Conservation (phyloP, 2,113 vertebrate genomes). For the Ivindomyrus marchei region DNA sequence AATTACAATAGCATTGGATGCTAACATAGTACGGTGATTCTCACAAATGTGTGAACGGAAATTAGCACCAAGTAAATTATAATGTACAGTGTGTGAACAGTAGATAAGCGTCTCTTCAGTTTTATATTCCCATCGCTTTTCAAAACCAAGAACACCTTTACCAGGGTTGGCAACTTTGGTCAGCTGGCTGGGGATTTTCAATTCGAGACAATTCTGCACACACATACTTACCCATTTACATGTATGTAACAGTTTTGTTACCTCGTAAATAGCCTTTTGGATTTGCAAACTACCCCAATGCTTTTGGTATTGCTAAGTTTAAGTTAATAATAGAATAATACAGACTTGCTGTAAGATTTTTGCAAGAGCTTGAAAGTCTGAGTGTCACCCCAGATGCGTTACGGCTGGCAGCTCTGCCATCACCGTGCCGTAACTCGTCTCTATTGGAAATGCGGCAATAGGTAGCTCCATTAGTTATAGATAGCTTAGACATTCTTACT, state of each 20-base stretch:
- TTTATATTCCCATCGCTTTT: no score
- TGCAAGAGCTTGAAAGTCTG: background rate
- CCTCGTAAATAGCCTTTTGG: background rate
- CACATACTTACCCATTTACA: background rate
- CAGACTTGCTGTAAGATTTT: background rate
- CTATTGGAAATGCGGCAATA: background rate
- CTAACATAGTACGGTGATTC: background rate
- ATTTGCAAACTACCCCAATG: background rate
- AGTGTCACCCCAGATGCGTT: background rate
- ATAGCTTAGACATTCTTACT: background rate
- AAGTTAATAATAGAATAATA: background rate
- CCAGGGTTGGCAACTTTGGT: background rate
- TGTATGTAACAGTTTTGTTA: background rate
- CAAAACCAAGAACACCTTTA: no score
- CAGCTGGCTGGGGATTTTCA: background rate
- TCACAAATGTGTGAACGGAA: background rate
- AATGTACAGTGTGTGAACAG: background rate
- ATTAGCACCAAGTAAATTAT: background rate
- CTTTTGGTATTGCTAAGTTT: background rate
- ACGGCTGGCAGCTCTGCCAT: background rate
- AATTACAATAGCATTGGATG: background rate
- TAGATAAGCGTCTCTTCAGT: background rate
- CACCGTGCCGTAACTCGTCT: background rate
- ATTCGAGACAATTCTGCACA: background rate
- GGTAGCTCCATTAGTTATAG: background rate